A percentile compares a stretch with the other conserved stretches of the same genome.
Conservation (phyloP, 2,888 invertebrate genomes). For the Meiosimyza platycephala region DNA sequence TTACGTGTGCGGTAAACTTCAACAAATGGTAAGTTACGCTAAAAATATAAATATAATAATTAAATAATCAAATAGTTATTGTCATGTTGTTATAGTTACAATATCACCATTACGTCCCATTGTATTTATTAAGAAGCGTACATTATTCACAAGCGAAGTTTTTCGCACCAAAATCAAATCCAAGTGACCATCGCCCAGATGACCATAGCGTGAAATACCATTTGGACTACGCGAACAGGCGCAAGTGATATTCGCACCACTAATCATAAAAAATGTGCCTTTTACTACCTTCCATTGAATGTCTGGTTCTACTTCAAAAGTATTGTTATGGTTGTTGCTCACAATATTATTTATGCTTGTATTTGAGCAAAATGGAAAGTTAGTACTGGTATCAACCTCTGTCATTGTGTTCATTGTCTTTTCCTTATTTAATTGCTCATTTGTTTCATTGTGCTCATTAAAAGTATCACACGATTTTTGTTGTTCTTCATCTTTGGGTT, state of each 20-base stretch:
- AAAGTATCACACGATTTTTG: background rate
- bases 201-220: slow-evolving; percentile 82
- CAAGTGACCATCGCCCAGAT: slow-evolving; percentile 83
- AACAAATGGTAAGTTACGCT: slow-evolving; percentile 77
- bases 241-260: slow-evolving; percentile 81
- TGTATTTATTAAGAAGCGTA: slow-evolving; percentile 75
- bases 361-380: background rate
- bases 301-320: background rate
- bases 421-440: slow-evolving; percentile 1
- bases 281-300: slow-evolving; percentile 71
- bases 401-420: background rate
- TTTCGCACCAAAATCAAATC: slow-evolving; percentile 81
- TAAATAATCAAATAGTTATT: background rate
- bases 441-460: background rate
- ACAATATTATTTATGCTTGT: background rate
- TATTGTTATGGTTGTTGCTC: too few relatives aligned
- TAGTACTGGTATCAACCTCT: background rate
- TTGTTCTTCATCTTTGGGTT: slow-evolving; percentile 6
- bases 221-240: slow-evolving; percentile 79
- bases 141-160: slow-evolving; percentile 77
- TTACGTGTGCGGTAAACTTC: slow-evolving; percentile 79
- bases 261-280: slow-evolving; percentile 82
- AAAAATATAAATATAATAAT: slow-evolving; percentile 29
- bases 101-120: slow-evolving; percentile 74
- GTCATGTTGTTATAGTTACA: slow-evolving; percentile 66